Conservation (phyloP, 2,113 vertebrate genomes). For the Zosterops borbonicus region DNA sequence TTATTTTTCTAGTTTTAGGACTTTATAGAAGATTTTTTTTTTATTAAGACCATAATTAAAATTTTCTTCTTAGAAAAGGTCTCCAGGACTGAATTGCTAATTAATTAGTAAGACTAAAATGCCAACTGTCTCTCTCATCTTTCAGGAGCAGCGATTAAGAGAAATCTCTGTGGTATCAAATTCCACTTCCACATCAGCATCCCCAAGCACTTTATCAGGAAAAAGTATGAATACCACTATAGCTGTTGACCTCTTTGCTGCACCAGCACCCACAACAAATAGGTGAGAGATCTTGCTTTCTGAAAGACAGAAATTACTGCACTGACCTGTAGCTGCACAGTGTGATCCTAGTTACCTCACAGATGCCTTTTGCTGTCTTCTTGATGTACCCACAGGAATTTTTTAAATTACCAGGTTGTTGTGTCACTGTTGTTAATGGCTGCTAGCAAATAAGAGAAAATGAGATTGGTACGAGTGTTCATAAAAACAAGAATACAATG, state of each 20-base stretch:
- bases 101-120: background rate
- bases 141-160: conserved; percentile 85
- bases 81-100: background rate
- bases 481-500: background rate
- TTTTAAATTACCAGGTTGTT: background rate
- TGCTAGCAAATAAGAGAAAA: background rate
- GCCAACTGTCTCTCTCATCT: background rate
- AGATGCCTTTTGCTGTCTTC: background rate
- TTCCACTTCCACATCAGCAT: conserved; percentile 79
- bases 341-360: background rate
- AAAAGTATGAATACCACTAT: conserved; percentile 83
- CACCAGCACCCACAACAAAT: conserved; percentile 82
- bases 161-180: conserved; percentile 83
- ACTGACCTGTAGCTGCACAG: background rate
- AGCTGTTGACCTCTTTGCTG: conserved; percentile 83
- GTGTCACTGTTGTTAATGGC: background rate
- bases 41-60: background rate
- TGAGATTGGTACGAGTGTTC: background rate
- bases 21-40: background rate
- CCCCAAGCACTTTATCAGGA: conserved; percentile 87
- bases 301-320: background rate
- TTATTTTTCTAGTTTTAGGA: background rate
- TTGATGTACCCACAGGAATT: background rate
- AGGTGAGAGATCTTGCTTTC: conserved; percentile 70
- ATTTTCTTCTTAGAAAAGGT: background rate